Evolutionary conservation across 2,888 invertebrate species (phyloP).

Genomic region (Prenolepis imparis): DNA sequence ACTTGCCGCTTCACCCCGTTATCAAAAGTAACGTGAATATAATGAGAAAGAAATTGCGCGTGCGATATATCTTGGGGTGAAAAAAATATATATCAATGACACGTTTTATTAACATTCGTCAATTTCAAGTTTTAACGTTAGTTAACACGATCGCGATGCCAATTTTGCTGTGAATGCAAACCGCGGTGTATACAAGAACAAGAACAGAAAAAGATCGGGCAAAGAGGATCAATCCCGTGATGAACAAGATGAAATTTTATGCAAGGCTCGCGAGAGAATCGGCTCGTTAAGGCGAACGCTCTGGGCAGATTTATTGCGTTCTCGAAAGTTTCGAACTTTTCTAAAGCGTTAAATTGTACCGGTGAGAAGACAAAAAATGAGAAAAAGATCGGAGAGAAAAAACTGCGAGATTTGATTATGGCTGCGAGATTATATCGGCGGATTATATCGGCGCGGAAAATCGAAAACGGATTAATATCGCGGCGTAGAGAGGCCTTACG

Average conservation of each 20-base stretch:
- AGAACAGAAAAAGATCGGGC: slow-evolving; percentile 6
- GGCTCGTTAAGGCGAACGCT: slow-evolving; percentile 50
- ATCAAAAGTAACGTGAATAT: not conserved
- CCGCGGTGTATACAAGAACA: too few species aligned
- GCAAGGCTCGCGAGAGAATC: slow-evolving; percentile 38
- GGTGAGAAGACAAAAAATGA: not conserved
- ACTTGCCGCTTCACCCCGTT: not conserved
- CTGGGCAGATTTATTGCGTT: slow-evolving; percentile 51
- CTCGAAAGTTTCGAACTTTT: slow-evolving; percentile 44
- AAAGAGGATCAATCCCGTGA: slow-evolving; percentile 40
- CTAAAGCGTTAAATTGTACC: slow-evolving; percentile 39
- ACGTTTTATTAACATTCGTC: not conserved
- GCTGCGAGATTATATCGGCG: not conserved
- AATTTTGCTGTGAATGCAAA: not conserved
- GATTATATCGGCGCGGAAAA: slow-evolving; percentile 12
- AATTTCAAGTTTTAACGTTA: slow-evolving; percentile 17
- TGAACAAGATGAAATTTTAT: slow-evolving; percentile 54
- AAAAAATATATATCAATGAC: not conserved
- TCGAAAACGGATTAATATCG: slow-evolving; percentile 42
- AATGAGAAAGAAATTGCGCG: slow-evolving; percentile 15
- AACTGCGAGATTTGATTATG: slow-evolving; percentile 30
- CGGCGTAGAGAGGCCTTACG: slow-evolving; percentile 56
- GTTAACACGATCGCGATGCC: not conserved
- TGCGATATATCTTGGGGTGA: not conserved
- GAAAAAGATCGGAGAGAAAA: not conserved